Evolutionary conservation across 2,888 invertebrate genomes (phyloP), one percentile per base, ranked within the genome.

Genomic region (Ophraella communa): DNA sequence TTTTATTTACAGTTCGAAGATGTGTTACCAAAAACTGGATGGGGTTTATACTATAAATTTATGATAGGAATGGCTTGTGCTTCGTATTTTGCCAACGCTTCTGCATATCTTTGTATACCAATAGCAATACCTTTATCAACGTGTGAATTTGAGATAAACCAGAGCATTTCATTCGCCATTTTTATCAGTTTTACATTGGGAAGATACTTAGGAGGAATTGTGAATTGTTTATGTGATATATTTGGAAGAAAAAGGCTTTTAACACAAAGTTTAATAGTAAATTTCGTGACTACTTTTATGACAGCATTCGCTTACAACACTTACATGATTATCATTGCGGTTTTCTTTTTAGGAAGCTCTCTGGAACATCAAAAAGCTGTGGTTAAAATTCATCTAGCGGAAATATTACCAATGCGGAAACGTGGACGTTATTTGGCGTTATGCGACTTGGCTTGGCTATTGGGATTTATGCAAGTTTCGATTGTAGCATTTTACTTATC

Each of bases 311-410:
- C 82, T 0, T 81, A 82, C 64, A 80, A 77, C 30, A 72, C 72
- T 30, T 73, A 78, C 54, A 73, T 81, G 42, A 73, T 83, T 14
- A 73, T 77, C n/a, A 44, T 81, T 18, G 79, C 80, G 4, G 72
- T 79, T 11, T 79, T 84, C 57, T 66, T 81, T n/a, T 68, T 84
- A 53, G 84, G 59, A n/a, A 49, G 44, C 11, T 56, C 84, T 58
- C 62, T 83, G 63, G 80, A 81, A 54, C 77, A 79, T 10, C 82
- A 78, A 70, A 75, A 74, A 56, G 74, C 73, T 7, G 72, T 76
- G 1, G 67, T 80, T 20, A 81, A 80, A 74, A 77, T 84, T 10
- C 79, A 82, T 60, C 66, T 84, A 52, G 77, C 81, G 23, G 84
- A 85, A 75, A 78, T 80, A 51, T 63, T 84, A 33, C 82, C 83